These are phyloP conservation scores for Aporrectodea caliginosa DNA, from an alignment of 1,140 invertebrate genomes.

Conservation along the genomic window DNA sequence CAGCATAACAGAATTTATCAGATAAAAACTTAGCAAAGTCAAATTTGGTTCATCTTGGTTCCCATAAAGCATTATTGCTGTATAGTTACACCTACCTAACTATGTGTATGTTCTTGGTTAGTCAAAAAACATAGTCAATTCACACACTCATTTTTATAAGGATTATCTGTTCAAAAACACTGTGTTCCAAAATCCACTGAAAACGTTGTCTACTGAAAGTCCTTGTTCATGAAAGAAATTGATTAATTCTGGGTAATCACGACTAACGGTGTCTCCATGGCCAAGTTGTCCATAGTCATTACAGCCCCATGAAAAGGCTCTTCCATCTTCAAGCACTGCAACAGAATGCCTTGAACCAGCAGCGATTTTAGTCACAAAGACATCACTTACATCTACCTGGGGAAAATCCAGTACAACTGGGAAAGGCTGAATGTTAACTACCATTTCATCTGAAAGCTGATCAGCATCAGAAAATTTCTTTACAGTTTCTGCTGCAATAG, in stretches of 20 bases:
- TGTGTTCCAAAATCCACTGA: neutral
- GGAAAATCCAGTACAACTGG: neutral
- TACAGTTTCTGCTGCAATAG: neutral
- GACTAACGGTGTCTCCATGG: neutral
- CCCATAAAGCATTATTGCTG: too few relatives aligned
- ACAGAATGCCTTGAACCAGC: slow-evolving; percentile 51
- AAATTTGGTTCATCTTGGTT: too few relatives aligned
- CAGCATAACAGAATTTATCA: too few relatives aligned
- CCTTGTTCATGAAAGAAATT: neutral
- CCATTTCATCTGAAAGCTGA: neutral
- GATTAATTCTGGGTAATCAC: neutral
- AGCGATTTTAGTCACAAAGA: slow-evolving; percentile 34
- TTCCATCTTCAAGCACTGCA: slow-evolving; percentile 29
- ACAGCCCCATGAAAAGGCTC: slow-evolving; percentile 15
- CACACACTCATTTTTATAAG: neutral
- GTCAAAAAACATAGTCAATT: too few relatives aligned
- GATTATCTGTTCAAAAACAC: neutral
- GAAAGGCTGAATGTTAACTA: slow-evolving; percentile 9
- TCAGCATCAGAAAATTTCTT: neutral
- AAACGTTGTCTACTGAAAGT: neutral
- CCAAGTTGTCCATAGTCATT: slow-evolving; percentile 19
- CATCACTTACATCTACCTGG: neutral
- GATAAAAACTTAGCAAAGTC: too few relatives aligned
- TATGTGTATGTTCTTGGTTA: too few relatives aligned
- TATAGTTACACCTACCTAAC: too few relatives aligned